These are phyloP conservation scores for Phymatocera aterrima DNA, from an alignment of 2,888 invertebrate genomes.

Conservation along the genomic window DNA sequence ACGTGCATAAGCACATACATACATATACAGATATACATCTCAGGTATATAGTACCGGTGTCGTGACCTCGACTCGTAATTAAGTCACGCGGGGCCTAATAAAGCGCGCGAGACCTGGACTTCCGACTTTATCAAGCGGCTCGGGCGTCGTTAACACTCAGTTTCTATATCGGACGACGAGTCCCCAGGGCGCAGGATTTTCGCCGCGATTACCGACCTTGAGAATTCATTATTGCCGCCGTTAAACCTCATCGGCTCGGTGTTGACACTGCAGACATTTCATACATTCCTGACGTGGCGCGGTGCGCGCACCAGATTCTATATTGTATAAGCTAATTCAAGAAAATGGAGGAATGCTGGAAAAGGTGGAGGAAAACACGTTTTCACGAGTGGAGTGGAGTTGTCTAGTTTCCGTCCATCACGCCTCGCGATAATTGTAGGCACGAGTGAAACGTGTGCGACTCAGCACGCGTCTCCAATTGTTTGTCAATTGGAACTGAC, in stretches of 20 bases:
- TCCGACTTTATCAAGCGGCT: conserved; percentile 17
- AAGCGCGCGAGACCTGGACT: conserved; percentile 29
- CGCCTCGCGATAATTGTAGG: no score
- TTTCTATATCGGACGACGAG: not conserved
- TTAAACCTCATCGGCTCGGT: not conserved
- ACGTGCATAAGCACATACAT: not conserved
- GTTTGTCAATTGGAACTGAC: conserved; percentile 23
- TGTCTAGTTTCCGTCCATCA: no score
- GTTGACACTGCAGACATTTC: not conserved
- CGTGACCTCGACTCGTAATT: conserved; percentile 39
- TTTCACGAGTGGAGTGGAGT: no score
- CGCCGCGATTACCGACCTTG: conserved; percentile 15
- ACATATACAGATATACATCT: not conserved
- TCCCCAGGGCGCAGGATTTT: conserved; percentile 8
- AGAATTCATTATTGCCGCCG: not conserved
- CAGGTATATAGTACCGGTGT: not conserved
- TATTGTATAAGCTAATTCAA: no score
- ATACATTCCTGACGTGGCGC: no score
- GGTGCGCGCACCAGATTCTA: no score
- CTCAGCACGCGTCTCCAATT: conserved; percentile 20
- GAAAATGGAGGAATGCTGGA: no score
- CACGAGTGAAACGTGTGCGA: not conserved
- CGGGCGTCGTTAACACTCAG: conserved; percentile 28
- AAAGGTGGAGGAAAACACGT: no score
- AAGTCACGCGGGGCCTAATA: conserved; percentile 31